Conservation (phyloP, 2,113 vertebrate species). For the Cyphomyrus plagiostoma region DNA sequence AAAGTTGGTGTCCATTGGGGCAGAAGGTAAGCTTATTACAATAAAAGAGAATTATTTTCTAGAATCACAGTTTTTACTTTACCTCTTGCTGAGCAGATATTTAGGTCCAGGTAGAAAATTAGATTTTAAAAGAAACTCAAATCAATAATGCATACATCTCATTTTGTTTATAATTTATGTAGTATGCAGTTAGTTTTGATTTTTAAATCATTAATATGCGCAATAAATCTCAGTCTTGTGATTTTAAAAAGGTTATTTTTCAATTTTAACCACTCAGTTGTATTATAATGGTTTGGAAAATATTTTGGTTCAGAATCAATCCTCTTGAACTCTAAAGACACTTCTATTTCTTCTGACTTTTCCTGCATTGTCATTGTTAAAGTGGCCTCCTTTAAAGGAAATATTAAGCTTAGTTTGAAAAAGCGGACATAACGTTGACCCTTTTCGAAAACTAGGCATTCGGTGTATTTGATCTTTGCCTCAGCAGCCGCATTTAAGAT, state of each 20-base stretch:
- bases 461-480: neutral
- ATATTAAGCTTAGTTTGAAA: neutral
- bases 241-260: neutral
- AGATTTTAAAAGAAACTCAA: neutral
- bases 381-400: no score
- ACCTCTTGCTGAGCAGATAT: neutral
- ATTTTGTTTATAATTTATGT: neutral
- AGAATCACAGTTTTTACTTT: neutral
- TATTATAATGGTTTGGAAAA: neutral
- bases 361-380: neutral
- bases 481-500: neutral
- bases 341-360: neutral
- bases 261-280: neutral
- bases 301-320: neutral
- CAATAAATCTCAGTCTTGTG: neutral
- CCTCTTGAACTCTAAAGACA: neutral
- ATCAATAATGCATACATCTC: neutral
- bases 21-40: conserved; percentile 63
- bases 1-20: conserved; percentile 75
- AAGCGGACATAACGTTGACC: neutral
- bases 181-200: neutral
- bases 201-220: neutral
- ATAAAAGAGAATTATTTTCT: neutral
- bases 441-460: no score
- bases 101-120: neutral